phyloP scores from a whole-genome alignment of 1,140 invertebrate genomes.

The Bombus ignitus region DNA sequence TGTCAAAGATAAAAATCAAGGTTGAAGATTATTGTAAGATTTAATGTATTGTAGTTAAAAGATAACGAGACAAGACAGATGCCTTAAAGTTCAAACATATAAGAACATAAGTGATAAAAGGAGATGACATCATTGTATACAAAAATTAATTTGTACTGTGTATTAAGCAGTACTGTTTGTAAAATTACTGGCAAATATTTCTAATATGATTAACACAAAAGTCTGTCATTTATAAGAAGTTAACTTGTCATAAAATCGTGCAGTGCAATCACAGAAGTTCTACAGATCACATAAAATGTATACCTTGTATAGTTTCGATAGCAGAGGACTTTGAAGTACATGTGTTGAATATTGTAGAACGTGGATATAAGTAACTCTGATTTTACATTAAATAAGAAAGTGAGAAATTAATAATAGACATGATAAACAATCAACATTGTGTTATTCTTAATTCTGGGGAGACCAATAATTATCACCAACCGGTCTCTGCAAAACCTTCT shows the following conservation, averaged over 20 bases:
- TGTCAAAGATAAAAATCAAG: constrained; percentile 17
- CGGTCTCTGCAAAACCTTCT: constrained; percentile 78
- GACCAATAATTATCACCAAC: constrained; percentile 74
- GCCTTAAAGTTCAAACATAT: constrained; percentile 59
- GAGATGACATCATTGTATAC: constrained; percentile 45
- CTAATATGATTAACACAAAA: constrained; percentile 15
- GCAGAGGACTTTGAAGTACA: neutral
- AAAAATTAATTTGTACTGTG: constrained; percentile 33
- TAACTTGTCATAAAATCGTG: neutral
- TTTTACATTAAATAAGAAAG: neutral
- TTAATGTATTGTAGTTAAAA: constrained; percentile 18
- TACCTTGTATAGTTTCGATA: constrained; percentile 21
- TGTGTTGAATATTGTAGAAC: constrained; percentile 13
- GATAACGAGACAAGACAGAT: constrained; percentile 59
- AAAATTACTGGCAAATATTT: constrained; percentile 45
- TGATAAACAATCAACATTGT: constrained; percentile 80
- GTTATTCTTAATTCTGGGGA: constrained; percentile 76
- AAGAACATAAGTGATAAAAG: constrained; percentile 41
- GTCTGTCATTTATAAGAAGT: constrained; percentile 34
- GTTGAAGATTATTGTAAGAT: neutral
- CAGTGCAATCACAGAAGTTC: constrained; percentile 16
- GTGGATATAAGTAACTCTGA: neutral
- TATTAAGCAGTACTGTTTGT: constrained; percentile 16
- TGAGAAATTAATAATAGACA: constrained; percentile 53
- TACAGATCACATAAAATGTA: neutral